Base-by-base conservation (phyloP, 2,888 invertebrate genomes). In the Halictus ligatus region DNA sequence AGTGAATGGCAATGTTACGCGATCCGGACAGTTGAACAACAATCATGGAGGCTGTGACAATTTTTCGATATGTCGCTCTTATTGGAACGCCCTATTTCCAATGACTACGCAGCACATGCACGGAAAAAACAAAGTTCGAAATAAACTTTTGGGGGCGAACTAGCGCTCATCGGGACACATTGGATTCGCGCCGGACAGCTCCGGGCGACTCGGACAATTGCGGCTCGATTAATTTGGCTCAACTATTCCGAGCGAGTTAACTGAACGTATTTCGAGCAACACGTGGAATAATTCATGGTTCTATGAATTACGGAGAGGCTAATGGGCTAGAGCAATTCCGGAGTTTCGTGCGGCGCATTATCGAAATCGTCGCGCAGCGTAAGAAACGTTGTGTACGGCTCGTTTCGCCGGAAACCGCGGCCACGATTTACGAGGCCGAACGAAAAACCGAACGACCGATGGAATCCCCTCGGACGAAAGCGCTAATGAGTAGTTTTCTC, bases 251-350 rank as follows among this genome's bases (percentile, higher is more conserved):
- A 21, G 4, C 60, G 15, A 43, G 79, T 77, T 81, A 79, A 79
- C 82, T 67, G 50, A 81, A 82, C 78, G 85, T 86, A 81, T 86
- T 82, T 82, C 75, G 72, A 5, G 21, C 67, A 80, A 74, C 78
- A 50, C 78, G 83, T 81, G 82, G 83, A 79, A 82, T 83, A 83
- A 87, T 87, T 86, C 87, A 76, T 78, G 64, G 74, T 76, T 76
- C 74, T 78, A 79, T 81, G 83, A 87, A 87, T 87, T 87, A 87
- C 60, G 74, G 77, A 48, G 67, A 25, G 73, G 25, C 60, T 83
- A 79, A 83, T 75, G 73, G 67, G 64, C 29, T 21, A n/a, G 60
- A 58, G 75, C 81, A 78, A 78, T 78, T 78, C 21, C 78, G 40
- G 43, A 25, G 73, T 72, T 81, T 78, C 81, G 71, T 43, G 81